Base-by-base conservation (phyloP, 1,140 invertebrate genomes). In the Macrosteles quadrilineatus region DNA sequence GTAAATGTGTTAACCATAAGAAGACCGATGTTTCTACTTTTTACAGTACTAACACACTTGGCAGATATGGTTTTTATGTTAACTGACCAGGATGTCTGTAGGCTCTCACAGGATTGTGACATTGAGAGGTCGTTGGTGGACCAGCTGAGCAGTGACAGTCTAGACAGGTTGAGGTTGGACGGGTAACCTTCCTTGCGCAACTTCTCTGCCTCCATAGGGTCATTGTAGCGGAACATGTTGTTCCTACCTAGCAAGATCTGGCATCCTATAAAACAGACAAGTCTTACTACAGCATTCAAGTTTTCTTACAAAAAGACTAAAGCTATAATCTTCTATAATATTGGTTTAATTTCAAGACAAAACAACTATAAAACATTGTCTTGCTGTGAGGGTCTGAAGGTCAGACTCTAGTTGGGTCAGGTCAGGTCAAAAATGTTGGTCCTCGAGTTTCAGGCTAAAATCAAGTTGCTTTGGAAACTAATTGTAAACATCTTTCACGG, bases 161-260 rank as follows among this genome's bases (percentile, higher is more conserved):
- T 84, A 21, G 92, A 93, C 47, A 94, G 84, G 81, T 91, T 92
- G 78, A 88, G 84, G 73, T 86, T 85, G 25, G 70, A 77, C 32
- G 69, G 67, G 69, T 86, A 84, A 76, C 88, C 87, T 78, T 88
- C 84, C 81, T 89, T 89, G 40, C 93, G 85, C 53, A 96, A 81
- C 78, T 93, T 91, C 14, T 93, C 93, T 14, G 93, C 94, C 80
- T 96, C 94, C 0, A 86, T 91, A 27, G 95, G 95, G 84, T 97
- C 93, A 81, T 96, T 97, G 80, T 94, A 96, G 36, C 94, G 88
- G 81, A 97, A 97, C 86, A 96, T 95, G 79, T 95, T 95, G 45
- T 92, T 94, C 71, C 91, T 87, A 1, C 95, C 95, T 21, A 97
- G 83, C 29, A 95, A 81, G 31, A 97, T 90, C 30, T 95, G 91